Conservation (phyloP, 2,113 vertebrate genomes). For the Mungos mungo region DNA sequence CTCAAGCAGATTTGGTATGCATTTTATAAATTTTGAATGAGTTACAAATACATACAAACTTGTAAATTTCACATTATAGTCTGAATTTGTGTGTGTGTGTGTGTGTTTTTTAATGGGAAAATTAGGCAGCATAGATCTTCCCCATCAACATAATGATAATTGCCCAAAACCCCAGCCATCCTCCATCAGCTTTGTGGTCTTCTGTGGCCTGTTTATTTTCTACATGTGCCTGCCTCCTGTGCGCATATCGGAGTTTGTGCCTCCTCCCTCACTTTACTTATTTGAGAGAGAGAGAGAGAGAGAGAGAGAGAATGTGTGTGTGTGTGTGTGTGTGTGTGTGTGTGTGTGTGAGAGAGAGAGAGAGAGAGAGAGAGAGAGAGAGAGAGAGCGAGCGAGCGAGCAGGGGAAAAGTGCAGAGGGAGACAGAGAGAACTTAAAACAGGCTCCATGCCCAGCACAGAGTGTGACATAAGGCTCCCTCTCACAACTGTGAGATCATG, state of each 20-base stretch:
- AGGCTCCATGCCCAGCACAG: too few species aligned
- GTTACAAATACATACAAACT: not conserved
- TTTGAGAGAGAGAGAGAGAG: too few species aligned
- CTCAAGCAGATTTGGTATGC: not conserved
- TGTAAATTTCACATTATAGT: not conserved
- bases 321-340: too few species aligned
- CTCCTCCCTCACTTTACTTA: not conserved
- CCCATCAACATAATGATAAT: not conserved
- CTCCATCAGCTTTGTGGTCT: not conserved
- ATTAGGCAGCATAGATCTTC: not conserved
- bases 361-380: too few species aligned
- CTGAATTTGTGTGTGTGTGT: not conserved
- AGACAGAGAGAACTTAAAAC: too few species aligned
- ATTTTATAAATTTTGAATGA: not conserved
- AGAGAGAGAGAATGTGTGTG: too few species aligned
- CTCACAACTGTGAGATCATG: too few species aligned
- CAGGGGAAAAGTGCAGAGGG: too few species aligned
- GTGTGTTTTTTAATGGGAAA: not conserved
- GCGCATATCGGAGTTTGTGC: not conserved
- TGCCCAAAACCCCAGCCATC: not conserved
- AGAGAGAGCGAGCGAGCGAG: too few species aligned
- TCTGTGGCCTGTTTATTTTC: not conserved
- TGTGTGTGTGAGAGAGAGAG: too few species aligned
- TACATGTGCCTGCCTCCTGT: not conserved
- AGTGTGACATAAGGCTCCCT: too few species aligned